Evolutionary conservation across 2,797 vertebrate genomes (phyloP).

Genomic region (Clarias platycephalus): DNA sequence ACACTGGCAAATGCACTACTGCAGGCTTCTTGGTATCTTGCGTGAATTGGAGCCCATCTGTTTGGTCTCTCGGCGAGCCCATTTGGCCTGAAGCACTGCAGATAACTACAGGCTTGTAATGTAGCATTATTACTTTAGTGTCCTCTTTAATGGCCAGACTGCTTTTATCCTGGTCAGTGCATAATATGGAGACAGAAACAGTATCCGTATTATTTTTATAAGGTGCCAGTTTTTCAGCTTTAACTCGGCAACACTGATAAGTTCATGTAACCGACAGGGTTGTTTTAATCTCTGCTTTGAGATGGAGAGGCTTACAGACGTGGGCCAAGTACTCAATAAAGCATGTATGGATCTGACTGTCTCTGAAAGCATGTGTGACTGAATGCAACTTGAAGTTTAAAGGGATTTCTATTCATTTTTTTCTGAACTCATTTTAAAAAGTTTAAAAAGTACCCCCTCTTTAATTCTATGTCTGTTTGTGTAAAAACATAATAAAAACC

Average conservation of each 20-base stretch:
- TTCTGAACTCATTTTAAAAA: no score
- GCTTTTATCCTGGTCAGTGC: background rate
- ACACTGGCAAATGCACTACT: background rate
- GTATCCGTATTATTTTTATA: background rate
- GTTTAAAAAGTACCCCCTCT: no score
- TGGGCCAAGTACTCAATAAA: background rate
- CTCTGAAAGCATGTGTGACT: background rate
- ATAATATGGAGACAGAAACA: constrained; percentile 1
- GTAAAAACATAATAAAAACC: background rate
- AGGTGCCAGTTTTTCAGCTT: no score
- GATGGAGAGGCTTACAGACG: background rate
- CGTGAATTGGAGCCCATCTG: constrained; percentile 43
- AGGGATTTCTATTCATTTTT: background rate
- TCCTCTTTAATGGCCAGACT: background rate
- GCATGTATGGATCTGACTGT: background rate
- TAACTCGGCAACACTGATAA: background rate
- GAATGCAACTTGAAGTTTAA: background rate
- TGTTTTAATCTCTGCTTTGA: background rate
- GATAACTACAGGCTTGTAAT: constrained; percentile 16
- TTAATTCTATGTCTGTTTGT: background rate
- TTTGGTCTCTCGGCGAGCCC: constrained; percentile 24
- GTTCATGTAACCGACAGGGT: background rate
- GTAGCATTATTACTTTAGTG: background rate
- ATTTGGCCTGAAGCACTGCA: constrained; percentile 22
- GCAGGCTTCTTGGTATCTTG: constrained; percentile 35